phyloP scores from a whole-genome alignment of 2,888 invertebrate species.

The Lomographa bimaculata region DNA sequence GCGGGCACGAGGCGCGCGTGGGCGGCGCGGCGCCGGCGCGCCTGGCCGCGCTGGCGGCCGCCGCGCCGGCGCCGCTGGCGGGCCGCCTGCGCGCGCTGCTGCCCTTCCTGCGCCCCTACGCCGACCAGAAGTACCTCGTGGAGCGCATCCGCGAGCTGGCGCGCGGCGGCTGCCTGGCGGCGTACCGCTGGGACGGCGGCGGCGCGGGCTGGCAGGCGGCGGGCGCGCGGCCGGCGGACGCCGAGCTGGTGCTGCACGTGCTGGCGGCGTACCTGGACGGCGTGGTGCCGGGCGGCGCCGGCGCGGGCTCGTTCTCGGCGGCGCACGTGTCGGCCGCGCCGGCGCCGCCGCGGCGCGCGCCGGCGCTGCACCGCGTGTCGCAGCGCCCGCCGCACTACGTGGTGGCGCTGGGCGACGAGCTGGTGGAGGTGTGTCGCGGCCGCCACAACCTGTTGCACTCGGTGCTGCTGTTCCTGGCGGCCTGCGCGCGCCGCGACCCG shows the following conservation, averaged over 20 bases:
- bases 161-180: slow-evolving; percentile 93
- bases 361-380: slow-evolving; percentile 67
- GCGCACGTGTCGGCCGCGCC: slow-evolving; percentile 78
- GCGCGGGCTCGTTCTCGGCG: slow-evolving; percentile 27
- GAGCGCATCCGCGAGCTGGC: slow-evolving; percentile 84
- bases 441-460: slow-evolving; percentile 95
- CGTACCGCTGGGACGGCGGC: slow-evolving; percentile 94
- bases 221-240: slow-evolving; percentile 94
- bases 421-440: slow-evolving; percentile 54
- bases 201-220: slow-evolving; percentile 92
- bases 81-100: slow-evolving; percentile 84
- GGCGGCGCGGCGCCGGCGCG: slow-evolving; percentile 38
- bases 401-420: slow-evolving; percentile 52
- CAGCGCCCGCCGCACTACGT: slow-evolving; percentile 50
- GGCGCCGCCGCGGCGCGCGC: slow-evolving; percentile 68
- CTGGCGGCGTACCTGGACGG: slow-evolving; percentile 94
- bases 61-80: slow-evolving; percentile 51
- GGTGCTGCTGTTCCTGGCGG: slow-evolving; percentile 91
- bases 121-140: slow-evolving; percentile 94
- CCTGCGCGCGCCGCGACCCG: slow-evolving; percentile 86
- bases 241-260: slow-evolving; percentile 93
- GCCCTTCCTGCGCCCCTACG: slow-evolving; percentile 90
- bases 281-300: slow-evolving; percentile 73
- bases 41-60: slow-evolving; percentile 46
- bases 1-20: slow-evolving; percentile 57